These are phyloP conservation scores for Eretmocerus hayati DNA, from an alignment of 2,888 invertebrate species.

Conservation along the genomic window DNA sequence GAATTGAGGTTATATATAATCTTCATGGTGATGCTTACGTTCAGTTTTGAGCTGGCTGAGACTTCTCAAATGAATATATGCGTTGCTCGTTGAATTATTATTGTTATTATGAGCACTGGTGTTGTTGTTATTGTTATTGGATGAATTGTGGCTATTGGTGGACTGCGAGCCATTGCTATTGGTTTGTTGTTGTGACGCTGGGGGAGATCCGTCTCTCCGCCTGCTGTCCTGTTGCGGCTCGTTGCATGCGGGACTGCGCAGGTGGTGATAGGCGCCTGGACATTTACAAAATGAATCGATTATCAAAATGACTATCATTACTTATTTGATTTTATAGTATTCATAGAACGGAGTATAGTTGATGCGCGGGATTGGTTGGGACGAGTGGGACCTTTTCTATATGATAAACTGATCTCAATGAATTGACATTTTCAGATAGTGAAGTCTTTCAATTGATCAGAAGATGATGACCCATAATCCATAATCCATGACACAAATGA, in stretches of 20 bases:
- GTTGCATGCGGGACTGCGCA: slow-evolving; percentile 49
- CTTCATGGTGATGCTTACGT: slow-evolving; percentile 36
- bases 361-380: no score
- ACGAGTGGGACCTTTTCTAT: no score
- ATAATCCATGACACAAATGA: no score
- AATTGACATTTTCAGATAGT: no score
- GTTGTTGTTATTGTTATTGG: slow-evolving; percentile 38
- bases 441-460: no score
- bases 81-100: slow-evolving; percentile 39
- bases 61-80: slow-evolving; percentile 42
- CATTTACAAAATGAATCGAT: no score
- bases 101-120: slow-evolving; percentile 24
- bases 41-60: slow-evolving; percentile 44
- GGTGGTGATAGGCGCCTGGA: slow-evolving; percentile 53
- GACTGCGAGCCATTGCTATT: slow-evolving; percentile 6
- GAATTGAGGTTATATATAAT: not conserved
- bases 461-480: no score
- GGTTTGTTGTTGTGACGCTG: slow-evolving; percentile 36
- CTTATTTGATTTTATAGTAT: no score
- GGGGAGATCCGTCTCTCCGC: slow-evolving; percentile 43
- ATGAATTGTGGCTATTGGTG: slow-evolving; percentile 20
- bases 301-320: no score
- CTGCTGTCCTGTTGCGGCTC: slow-evolving; percentile 33
- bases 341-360: no score
- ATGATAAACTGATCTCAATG: no score